Percentiles rank a stretch among this genome's conserved stretches.
These are phyloP conservation scores for Mallateleia sp. DNA, from an alignment of 2,888 invertebrate genomes.

Conservation along the genomic window DNA sequence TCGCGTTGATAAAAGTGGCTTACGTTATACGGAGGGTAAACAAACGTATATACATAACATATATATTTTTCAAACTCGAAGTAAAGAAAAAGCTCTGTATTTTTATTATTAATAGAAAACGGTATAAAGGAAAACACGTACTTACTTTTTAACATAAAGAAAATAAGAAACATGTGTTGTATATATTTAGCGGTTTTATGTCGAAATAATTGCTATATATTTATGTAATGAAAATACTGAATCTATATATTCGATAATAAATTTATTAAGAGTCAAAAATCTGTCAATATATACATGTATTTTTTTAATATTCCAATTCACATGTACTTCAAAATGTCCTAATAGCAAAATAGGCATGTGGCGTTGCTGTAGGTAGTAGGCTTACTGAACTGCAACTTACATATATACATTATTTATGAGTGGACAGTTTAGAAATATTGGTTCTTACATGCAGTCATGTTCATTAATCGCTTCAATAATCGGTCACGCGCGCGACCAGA, in stretches of 20 bases:
- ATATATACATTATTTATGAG: neutral
- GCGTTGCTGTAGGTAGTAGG: constrained; percentile 11
- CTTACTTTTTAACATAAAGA: constrained; percentile 49
- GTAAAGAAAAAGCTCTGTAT: constrained; percentile 49
- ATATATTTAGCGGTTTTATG: constrained; percentile 54
- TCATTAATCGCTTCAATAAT: too few species aligned
- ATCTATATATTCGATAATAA: constrained; percentile 73
- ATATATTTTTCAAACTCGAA: constrained; percentile 68
- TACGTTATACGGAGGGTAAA: too few species aligned
- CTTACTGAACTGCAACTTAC: constrained; percentile 59
- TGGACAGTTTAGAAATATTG: too few species aligned
- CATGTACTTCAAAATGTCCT: constrained; percentile 52
- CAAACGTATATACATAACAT: constrained; percentile 38
- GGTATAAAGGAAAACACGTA: constrained; percentile 11
- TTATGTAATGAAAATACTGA: constrained; percentile 63
- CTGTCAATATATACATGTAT: constrained; percentile 55
- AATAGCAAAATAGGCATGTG: constrained; percentile 54
- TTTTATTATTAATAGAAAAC: constrained; percentile 64
- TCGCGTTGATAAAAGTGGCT: neutral
- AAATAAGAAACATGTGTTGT: constrained; percentile 49
- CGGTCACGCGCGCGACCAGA: too few species aligned
- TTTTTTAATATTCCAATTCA: constrained; percentile 62
- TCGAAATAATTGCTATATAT: constrained; percentile 52
- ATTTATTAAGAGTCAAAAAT: constrained; percentile 62
- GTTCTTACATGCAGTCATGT: too few species aligned